phyloP scores from a whole-genome alignment of 2,797 vertebrate species.

The Brachyalestes nurse region DNA sequence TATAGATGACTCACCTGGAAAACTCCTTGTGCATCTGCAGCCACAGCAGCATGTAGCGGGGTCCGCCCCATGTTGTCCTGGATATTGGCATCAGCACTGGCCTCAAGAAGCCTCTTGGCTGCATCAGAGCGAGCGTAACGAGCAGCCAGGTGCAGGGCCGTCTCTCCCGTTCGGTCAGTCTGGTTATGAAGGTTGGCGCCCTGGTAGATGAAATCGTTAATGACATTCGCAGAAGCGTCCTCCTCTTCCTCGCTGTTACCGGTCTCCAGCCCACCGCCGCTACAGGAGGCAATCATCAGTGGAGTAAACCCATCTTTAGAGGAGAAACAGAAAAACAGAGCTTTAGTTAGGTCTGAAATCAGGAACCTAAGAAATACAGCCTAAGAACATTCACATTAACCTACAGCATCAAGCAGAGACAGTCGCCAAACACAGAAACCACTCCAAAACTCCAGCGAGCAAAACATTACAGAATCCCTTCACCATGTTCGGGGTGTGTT shows the following conservation, averaged over 20 bases:
- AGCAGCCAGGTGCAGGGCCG: constrained; percentile 92
- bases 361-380: neutral
- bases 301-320: constrained; percentile 93
- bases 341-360: neutral
- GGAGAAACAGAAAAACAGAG: neutral
- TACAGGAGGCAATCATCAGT: constrained; percentile 97
- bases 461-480: neutral
- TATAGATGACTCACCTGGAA: constrained; percentile 84
- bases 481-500: neutral
- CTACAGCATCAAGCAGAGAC: neutral
- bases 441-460: neutral
- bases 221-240: constrained; percentile 89
- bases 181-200: constrained; percentile 95
- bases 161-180: constrained; percentile 96
- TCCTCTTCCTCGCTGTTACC: constrained; percentile 96
- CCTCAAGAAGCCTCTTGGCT: constrained; percentile 94
- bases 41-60: constrained; percentile 91
- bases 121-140: constrained; percentile 94
- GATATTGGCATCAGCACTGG: constrained; percentile 94
- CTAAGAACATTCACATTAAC: neutral
- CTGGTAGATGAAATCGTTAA: constrained; percentile 97
- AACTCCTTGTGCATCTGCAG: constrained; percentile 93
- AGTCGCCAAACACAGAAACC: too few species aligned
- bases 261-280: constrained; percentile 93
- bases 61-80: constrained; percentile 98